Evolutionary conservation across 2,888 invertebrate species (phyloP).

Genomic region (Cataglyphis livida): DNA sequence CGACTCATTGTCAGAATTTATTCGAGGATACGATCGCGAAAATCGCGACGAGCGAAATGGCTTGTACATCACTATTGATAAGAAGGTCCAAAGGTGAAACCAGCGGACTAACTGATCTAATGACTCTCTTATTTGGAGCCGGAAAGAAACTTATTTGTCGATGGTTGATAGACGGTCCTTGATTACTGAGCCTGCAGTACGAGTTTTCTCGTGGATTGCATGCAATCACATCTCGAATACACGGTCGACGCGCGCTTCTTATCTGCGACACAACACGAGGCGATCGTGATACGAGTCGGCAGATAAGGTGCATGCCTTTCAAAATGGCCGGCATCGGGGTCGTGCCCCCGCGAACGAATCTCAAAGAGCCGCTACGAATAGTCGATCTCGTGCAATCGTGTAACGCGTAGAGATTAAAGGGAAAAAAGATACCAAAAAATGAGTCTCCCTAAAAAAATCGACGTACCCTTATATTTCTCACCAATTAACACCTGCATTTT

Average conservation of each 20-base stretch:
- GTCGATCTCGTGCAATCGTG: slow-evolving; percentile 41
- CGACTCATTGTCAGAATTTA: slow-evolving; percentile 36
- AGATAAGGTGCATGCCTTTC: slow-evolving; percentile 68
- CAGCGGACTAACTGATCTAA: slow-evolving; percentile 43
- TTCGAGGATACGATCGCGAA: neutral
- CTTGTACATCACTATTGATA: slow-evolving; percentile 53
- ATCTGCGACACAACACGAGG: slow-evolving; percentile 63
- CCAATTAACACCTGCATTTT: neutral
- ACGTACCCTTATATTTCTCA: neutral
- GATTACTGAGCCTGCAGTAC: slow-evolving; percentile 55
- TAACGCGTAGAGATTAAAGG: neutral
- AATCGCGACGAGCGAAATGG: slow-evolving; percentile 23
- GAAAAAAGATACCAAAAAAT: neutral
- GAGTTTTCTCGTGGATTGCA: slow-evolving; percentile 39
- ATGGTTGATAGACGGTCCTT: slow-evolving; percentile 57
- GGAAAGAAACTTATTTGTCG: slow-evolving; percentile 59
- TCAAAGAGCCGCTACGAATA: slow-evolving; percentile 5
- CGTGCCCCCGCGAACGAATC: slow-evolving; percentile 61
- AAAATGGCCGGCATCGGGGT: slow-evolving; percentile 70
- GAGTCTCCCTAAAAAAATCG: neutral
- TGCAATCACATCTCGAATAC: slow-evolving; percentile 6
- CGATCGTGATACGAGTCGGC: slow-evolving; percentile 61
- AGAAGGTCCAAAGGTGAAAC: slow-evolving; percentile 65
- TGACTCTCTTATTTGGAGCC: slow-evolving; percentile 53
- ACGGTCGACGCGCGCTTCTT: slow-evolving; percentile 45